phyloP scores from a whole-genome alignment of 2,888 invertebrate species.

The Coelopa pilipes region DNA sequence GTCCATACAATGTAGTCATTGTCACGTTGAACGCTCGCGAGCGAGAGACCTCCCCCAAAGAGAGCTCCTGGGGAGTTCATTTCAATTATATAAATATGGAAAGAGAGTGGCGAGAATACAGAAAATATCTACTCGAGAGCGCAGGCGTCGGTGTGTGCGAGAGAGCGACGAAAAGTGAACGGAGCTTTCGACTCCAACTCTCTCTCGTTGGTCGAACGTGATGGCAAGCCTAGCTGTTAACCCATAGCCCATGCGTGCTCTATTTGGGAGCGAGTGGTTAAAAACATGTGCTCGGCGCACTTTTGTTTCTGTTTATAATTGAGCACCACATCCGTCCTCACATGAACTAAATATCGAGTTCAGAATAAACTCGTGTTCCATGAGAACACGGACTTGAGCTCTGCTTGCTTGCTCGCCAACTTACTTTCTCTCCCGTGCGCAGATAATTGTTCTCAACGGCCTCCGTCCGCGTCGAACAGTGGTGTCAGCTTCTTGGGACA shows the following conservation, averaged over 20 bases:
- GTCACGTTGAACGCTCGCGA: background rate
- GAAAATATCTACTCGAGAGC: background rate
- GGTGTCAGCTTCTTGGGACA: background rate
- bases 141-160: background rate
- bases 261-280: background rate
- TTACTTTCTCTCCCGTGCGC: background rate
- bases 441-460: background rate
- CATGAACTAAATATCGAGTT: background rate
- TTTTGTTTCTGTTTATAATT: constrained; percentile 60
- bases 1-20: constrained; percentile 29
- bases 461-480: background rate
- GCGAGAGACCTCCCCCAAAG: background rate
- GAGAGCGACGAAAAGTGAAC: background rate
- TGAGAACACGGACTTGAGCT: background rate
- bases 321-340: constrained; percentile 27
- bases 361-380: background rate
- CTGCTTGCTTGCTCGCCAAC: background rate
- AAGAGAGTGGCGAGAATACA: no score
- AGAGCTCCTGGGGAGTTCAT: background rate
- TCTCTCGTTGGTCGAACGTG: background rate
- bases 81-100: no score
- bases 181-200: background rate
- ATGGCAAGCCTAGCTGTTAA: no score
- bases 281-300: constrained; percentile 39
- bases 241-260: background rate